phyloP scores from a whole-genome alignment of 2,888 invertebrate species.

The Sesamia inferens region DNA sequence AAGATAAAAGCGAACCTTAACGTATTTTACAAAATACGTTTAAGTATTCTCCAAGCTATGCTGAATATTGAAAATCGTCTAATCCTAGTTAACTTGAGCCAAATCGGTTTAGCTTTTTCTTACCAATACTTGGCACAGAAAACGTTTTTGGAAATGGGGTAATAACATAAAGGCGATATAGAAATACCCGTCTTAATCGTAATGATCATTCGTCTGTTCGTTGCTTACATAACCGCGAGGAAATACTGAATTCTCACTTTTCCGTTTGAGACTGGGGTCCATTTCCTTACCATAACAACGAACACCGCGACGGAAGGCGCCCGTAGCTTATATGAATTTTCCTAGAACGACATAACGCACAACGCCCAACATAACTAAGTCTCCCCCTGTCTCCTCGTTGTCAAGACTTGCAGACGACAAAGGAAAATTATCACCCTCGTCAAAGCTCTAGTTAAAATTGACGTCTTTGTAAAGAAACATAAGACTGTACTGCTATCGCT shows the following conservation, averaged over 20 bases:
- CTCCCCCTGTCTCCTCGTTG: conserved; percentile 54
- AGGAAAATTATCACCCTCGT: conserved; percentile 46
- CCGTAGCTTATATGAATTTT: conserved; percentile 81
- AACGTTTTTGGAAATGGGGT: conserved; percentile 31
- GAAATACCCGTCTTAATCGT: conserved; percentile 48
- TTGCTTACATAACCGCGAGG: conserved; percentile 61
- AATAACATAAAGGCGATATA: conserved; percentile 42
- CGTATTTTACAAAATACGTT: conserved; percentile 26
- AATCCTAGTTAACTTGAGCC: conserved; percentile 55
- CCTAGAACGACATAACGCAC: conserved; percentile 64
- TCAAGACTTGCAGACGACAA: conserved; percentile 54
- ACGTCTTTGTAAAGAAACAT: conserved; percentile 68
- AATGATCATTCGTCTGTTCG: conserved; percentile 49
- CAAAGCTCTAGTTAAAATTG: conserved; percentile 70
- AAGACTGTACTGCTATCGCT: conserved; percentile 75
- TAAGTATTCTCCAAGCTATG: conserved; percentile 22
- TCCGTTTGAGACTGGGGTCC: conserved; percentile 76
- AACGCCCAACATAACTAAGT: conserved; percentile 67
- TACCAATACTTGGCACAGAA: conserved; percentile 52
- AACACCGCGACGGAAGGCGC: conserved; percentile 76
- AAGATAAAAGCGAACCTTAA: conserved; percentile 16
- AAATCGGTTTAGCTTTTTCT: conserved; percentile 58
- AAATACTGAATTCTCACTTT: conserved; percentile 73
- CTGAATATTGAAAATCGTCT: conserved; percentile 54
- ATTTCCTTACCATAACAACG: conserved; percentile 82